phyloP scores from a whole-genome alignment of 2,888 invertebrate species.

The Himalopsyche tibetana region DNA sequence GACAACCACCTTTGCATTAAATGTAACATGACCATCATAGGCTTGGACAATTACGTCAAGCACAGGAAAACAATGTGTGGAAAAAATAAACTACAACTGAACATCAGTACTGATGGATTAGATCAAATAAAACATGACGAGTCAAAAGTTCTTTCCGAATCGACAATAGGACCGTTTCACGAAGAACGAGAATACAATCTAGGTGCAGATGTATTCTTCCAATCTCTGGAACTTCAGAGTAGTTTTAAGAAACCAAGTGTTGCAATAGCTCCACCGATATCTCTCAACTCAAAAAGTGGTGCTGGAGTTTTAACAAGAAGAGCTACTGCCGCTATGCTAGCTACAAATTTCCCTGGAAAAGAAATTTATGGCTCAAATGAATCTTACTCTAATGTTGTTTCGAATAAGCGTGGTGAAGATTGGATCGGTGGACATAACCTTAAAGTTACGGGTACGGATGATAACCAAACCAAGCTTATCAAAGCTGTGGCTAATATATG shows the following conservation, averaged over 20 bases:
- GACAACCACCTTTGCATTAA: constrained; percentile 92
- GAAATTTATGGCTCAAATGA: constrained; percentile 36
- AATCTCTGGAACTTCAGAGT: constrained; percentile 87
- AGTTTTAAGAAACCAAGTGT: constrained; percentile 80
- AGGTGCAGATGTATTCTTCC: constrained; percentile 91
- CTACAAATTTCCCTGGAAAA: constrained; percentile 66
- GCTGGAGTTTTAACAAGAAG: constrained; percentile 73
- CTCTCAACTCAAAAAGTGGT: constrained; percentile 68
- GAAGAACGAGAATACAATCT: constrained; percentile 78
- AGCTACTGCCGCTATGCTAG: constrained; percentile 70
- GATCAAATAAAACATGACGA: constrained; percentile 71
- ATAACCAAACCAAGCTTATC: constrained; percentile 79
- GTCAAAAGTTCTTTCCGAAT: constrained; percentile 63
- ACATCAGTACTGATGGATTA: constrained; percentile 70
- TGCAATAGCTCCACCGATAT: constrained; percentile 74
- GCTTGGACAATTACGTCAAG: constrained; percentile 90
- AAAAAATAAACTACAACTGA: constrained; percentile 68
- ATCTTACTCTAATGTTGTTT: constrained; percentile 50
- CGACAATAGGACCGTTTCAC: constrained; percentile 66
- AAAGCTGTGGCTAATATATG: constrained; percentile 82
- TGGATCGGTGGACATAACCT: constrained; percentile 80
- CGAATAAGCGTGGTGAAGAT: constrained; percentile 75
- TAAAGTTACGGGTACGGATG: constrained; percentile 76
- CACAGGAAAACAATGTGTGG: constrained; percentile 87
- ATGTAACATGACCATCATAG: constrained; percentile 88